Percentiles rank a stretch among this genome's conserved stretches.
These are phyloP conservation scores for Eira barbara DNA, from an alignment of 2,113 vertebrate genomes.

Conservation along the genomic window DNA sequence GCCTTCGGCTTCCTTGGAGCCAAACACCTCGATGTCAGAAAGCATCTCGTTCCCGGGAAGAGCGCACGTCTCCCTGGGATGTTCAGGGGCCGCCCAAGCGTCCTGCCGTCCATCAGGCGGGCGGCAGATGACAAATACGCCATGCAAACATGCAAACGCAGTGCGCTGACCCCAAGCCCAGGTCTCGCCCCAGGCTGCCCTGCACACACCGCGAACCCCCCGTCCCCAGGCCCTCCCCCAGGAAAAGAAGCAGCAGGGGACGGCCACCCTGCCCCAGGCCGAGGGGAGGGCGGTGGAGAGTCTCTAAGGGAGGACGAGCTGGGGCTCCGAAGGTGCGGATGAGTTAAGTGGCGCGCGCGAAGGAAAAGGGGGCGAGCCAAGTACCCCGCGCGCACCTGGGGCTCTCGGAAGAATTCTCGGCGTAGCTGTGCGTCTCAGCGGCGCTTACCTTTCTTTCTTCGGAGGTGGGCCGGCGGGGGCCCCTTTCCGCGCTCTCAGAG, in stretches of 20 bases:
- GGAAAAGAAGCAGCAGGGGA: background rate
- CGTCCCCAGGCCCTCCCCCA: rapidly evolving
- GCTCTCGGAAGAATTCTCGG: background rate
- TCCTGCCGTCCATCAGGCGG: background rate
- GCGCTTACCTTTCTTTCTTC: constrained; percentile 81
- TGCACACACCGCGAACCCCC: rapidly evolving
- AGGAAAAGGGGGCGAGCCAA: no score
- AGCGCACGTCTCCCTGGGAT: background rate
- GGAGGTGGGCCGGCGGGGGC: constrained; percentile 72
- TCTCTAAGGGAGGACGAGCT: background rate
- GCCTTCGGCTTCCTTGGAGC: background rate
- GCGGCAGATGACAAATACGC: background rate
- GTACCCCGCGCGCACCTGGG: rapidly evolving
- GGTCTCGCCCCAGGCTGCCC: background rate
- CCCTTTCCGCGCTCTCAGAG: constrained; percentile 80
- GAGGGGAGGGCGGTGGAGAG: rapidly evolving
- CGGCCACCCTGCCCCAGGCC: no score
- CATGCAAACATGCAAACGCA: no score
- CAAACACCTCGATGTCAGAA: background rate
- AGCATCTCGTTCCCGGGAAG: background rate
- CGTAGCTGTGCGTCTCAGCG: rapidly evolving
- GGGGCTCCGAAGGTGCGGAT: rapidly evolving
- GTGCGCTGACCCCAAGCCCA: rapidly evolving
- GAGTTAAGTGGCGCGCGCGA: rapidly evolving
- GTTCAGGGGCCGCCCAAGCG: background rate